Percentiles rank a stretch among this genome's conserved stretches.
phyloP scores from a whole-genome alignment of 2,888 invertebrate genomes.

The Andrena chrysosceles region DNA sequence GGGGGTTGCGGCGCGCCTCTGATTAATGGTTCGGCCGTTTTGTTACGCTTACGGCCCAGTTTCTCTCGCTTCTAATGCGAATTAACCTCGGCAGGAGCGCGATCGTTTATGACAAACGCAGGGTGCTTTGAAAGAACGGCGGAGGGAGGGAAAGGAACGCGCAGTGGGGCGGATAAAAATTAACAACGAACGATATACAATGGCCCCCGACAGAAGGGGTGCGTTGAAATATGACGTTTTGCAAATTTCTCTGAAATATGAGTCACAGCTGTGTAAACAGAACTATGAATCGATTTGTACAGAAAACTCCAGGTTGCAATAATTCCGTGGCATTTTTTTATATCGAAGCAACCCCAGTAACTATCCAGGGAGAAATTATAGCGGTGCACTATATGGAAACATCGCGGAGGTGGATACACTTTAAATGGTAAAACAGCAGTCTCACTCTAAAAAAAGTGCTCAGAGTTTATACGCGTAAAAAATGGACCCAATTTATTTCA shows the following conservation, averaged over 20 bases:
- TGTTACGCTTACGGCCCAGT: neutral
- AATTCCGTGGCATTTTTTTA: neutral
- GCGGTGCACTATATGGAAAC: neutral
- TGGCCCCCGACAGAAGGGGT: neutral
- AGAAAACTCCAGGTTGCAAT: neutral
- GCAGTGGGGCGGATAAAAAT: neutral
- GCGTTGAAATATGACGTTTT: conserved; percentile 10
- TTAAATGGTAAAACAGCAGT: neutral
- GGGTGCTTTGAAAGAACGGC: neutral
- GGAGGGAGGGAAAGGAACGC: neutral
- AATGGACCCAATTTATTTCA: conserved; percentile 19
- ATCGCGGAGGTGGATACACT: neutral
- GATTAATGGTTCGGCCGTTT: conserved; percentile 31
- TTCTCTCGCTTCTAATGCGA: conserved; percentile 8
- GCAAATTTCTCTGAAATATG: conserved; percentile 15
- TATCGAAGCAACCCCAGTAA: neutral
- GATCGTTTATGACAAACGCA: neutral
- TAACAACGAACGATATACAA: neutral
- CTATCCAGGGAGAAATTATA: neutral
- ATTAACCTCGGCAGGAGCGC: neutral
- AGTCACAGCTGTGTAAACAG: conserved; percentile 14
- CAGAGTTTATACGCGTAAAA: neutral
- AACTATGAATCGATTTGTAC: neutral
- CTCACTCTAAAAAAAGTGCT: neutral
- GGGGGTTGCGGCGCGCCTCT: conserved; percentile 1